Conservation (phyloP, 2,113 vertebrate species). For the Numenius arquata region DNA sequence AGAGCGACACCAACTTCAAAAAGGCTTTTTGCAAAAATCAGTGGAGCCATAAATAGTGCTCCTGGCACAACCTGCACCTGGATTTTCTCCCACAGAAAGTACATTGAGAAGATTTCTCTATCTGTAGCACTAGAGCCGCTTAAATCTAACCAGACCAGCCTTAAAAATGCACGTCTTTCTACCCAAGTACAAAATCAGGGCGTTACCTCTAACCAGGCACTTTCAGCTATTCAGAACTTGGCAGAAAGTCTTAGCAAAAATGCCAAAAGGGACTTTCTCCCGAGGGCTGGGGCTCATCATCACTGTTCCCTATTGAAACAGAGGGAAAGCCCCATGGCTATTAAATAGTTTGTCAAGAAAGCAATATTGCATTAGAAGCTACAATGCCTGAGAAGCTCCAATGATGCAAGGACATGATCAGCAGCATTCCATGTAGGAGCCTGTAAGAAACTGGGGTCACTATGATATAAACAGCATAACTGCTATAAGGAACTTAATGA, state of each 20-base stretch:
- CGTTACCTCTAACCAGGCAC: background rate
- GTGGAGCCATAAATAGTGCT: background rate
- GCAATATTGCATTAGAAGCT: background rate
- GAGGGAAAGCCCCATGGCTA: background rate
- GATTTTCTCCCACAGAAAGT: background rate
- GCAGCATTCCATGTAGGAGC: background rate
- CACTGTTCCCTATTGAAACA: background rate
- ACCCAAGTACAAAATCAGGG: background rate
- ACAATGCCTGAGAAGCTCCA: background rate
- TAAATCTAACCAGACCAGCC: background rate
- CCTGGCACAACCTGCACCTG: background rate
- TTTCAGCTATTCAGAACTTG: background rate
- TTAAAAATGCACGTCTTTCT: background rate
- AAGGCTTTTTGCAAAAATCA: background rate
- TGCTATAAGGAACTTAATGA: background rate
- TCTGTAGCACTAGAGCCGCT: background rate
- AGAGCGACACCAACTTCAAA: background rate
- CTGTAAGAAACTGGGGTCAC: background rate
- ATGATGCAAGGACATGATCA: background rate
- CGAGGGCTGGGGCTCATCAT: background rate
- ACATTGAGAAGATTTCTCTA: background rate
- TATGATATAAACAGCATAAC: background rate
- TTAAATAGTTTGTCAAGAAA: background rate
- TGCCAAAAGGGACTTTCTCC: background rate
- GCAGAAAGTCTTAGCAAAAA: background rate